Base-by-base conservation (phyloP, 2,888 invertebrate species). In the Teinopalpus imperialis region DNA sequence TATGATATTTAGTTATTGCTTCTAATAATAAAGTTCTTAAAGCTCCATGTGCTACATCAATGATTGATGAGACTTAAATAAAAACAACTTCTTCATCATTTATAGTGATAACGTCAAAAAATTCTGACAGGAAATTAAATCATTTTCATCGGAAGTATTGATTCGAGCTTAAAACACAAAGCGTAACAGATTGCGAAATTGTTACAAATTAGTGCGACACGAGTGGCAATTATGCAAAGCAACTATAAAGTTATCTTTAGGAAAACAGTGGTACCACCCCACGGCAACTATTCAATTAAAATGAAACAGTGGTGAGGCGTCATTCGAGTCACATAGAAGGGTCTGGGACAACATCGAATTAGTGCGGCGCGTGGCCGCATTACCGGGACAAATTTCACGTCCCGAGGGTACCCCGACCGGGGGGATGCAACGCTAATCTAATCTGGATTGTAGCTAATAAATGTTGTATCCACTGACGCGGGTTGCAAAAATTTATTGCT, bases 371-470 rank as follows among this genome's bases (percentile, higher is more conserved):
- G 88, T 87, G 88, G 85, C 87, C 75, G 76, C 82, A 86, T 87
- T 85, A 87, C 81, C 74, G 73, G 79, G 83, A 86, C 86, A 85
- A 83, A 85, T 81, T 82, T 69, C 72, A 63, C 60, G 74, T 81
- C 81, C 80, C 80, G 50, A 54, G 82, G 80, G 83, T 50, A 52
- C 54, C 59, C 57, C 59, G 61, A 60, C 55, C 57, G 51, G 66
- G n/a, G 79, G 77, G 86, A 85, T 86, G 86, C 86, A 86, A 81
- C 76, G 73, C 82, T 86, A 85, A 88, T 87, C 87, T 87, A 87
- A 88, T 88, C 86, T 75, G 78, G 81, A 81, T 82, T 82, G 85
- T 73, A 86, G 80, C 83, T 87, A 87, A 88, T 88, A 88, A 88
- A 88, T 88, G 86, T 87, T 81, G 77, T 78, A 83, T 63, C 74